These are phyloP conservation scores for silkworm (Bombyx mori) DNA, from an alignment of 1,140 invertebrate species.

Conservation along the genomic window DNA sequence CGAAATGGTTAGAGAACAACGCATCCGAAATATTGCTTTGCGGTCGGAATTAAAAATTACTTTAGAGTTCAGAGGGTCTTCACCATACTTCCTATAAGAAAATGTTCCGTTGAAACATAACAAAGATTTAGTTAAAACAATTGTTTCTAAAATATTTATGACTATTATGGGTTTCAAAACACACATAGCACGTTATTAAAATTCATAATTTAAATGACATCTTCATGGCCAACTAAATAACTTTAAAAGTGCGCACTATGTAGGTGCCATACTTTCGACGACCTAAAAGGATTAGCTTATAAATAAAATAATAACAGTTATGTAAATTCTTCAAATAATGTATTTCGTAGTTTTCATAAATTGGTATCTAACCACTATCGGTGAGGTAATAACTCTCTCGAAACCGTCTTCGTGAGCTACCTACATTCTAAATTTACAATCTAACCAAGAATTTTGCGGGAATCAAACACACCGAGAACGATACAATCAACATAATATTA, in stretches of 20 bases:
- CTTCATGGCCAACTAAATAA: too few species aligned
- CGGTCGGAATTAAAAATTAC: constrained; percentile 17
- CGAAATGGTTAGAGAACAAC: constrained; percentile 34
- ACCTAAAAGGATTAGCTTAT: too few species aligned
- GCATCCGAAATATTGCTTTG: constrained; percentile 18
- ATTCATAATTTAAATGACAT: too few species aligned
- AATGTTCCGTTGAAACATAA: constrained; percentile 53
- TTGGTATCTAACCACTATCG: constrained; percentile 66
- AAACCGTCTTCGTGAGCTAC: constrained; percentile 38
- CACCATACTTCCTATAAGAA: constrained; percentile 26
- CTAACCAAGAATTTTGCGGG: constrained; percentile 19
- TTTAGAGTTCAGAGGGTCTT: constrained; percentile 31
- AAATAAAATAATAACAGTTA: too few species aligned
- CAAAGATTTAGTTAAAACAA: constrained; percentile 11
- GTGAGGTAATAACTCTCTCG: constrained; percentile 66
- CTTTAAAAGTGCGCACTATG: too few species aligned
- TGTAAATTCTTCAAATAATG: constrained; percentile 29
- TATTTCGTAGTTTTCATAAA: constrained; percentile 62
- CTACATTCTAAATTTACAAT: constrained; percentile 50
- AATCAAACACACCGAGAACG: too few species aligned
- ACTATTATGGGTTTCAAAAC: too few species aligned
- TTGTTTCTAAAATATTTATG: not conserved
- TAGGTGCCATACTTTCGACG: too few species aligned
- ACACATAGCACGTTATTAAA: too few species aligned
- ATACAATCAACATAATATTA: too few species aligned